Evolutionary conservation across 2,797 vertebrate genomes (phyloP).

Genomic region (Falco novaeseelandiae): DNA sequence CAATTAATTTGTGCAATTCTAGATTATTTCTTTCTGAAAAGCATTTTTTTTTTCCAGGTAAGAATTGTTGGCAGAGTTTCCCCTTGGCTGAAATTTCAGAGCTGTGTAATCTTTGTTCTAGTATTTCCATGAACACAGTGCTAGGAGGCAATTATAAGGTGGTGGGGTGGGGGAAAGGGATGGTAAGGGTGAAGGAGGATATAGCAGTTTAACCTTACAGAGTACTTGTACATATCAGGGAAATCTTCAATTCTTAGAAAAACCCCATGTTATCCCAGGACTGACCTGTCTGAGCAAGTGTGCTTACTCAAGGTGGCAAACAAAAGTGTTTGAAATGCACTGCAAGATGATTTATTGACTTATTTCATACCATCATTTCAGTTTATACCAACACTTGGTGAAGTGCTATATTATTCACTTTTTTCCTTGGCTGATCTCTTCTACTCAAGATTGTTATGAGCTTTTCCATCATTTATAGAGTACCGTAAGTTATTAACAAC

Average conservation of each 20-base stretch:
- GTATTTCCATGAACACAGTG: conserved; percentile 4
- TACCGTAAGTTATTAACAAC: background rate
- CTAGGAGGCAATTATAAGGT: background rate
- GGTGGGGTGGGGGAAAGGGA: background rate
- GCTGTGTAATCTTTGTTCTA: conserved; percentile 25
- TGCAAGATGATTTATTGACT: conserved; percentile 41
- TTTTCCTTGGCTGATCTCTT: conserved; percentile 24
- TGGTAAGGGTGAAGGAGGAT: background rate
- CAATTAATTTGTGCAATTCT: conserved; percentile 43
- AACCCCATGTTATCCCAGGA: background rate
- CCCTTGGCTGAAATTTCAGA: conserved; percentile 27
- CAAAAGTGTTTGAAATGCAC: background rate
- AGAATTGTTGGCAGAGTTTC: background rate
- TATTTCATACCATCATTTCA: conserved; percentile 38
- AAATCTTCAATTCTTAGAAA: conserved; percentile 59
- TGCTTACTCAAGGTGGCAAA: background rate
- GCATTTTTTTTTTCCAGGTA: conserved; percentile 46
- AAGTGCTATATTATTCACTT: conserved; percentile 10
- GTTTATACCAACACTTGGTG: conserved; percentile 1
- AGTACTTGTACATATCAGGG: conserved; percentile 1
- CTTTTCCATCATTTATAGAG: conserved; percentile 19
- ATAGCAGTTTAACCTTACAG: conserved; percentile 19
- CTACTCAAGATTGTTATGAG: conserved; percentile 23
- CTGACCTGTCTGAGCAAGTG: conserved; percentile 35
- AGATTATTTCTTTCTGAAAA: conserved; percentile 20